Percentiles rank a stretch among this genome's conserved stretches.
Evolutionary conservation across 2,888 invertebrate genomes (phyloP).

Genomic region (Biston betularia): DNA sequence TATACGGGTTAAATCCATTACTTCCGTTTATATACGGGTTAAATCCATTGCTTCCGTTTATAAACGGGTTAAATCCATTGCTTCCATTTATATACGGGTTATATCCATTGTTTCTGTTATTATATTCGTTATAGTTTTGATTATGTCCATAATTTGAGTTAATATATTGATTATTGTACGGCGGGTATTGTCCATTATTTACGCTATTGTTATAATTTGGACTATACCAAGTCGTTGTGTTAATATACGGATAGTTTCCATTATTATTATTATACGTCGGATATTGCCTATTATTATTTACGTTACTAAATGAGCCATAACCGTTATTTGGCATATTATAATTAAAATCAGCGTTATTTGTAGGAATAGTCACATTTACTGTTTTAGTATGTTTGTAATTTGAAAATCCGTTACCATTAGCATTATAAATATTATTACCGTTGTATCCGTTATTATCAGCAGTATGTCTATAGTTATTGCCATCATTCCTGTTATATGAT

Average conservation of each 20-base stretch:
- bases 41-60: not conserved
- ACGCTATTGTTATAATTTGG: too few species aligned
- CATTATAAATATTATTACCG: conserved; percentile 19
- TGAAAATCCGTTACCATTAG: conserved; percentile 3
- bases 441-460: conserved; percentile 20
- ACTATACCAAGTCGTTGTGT: too few species aligned
- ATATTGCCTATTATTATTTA: not conserved
- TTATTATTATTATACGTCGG: not conserved
- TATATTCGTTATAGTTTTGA: too few species aligned
- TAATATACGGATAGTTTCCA: too few species aligned
- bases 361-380: not conserved
- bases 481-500: conserved; percentile 19
- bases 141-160: too few species aligned
- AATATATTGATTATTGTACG: too few species aligned
- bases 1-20: not conserved
- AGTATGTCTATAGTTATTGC: conserved; percentile 12
- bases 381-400: not conserved
- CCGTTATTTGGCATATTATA: not conserved
- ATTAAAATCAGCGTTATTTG: not conserved
- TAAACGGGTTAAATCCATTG: not conserved
- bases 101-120: not conserved
- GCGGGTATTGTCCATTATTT: too few species aligned
- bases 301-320: not conserved
- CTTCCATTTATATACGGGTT: not conserved
- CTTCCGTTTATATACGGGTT: not conserved